phyloP scores from a whole-genome alignment of 1,140 invertebrate species.

The Aleiodes sp. region DNA sequence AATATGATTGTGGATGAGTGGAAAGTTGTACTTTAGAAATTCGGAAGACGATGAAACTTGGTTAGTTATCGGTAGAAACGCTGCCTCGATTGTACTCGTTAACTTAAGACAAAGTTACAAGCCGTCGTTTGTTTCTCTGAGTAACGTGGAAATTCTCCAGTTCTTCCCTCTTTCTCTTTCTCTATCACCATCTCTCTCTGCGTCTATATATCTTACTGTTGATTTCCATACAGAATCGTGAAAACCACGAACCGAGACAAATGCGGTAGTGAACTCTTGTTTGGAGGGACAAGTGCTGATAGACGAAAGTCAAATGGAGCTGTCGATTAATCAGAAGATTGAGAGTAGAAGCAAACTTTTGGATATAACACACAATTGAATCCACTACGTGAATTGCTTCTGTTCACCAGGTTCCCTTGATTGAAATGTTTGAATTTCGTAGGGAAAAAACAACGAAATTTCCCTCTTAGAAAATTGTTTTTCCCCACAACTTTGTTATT shows the following conservation, averaged over 20 bases:
- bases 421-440: neutral
- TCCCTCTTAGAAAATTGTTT: too few relatives aligned
- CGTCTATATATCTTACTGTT: neutral
- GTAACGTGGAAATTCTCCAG: neutral
- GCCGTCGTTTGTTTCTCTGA: conserved; percentile 18
- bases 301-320: conserved; percentile 19
- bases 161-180: neutral
- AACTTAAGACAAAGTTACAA: conserved; percentile 41
- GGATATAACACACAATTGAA: neutral
- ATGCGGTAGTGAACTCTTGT: conserved; percentile 24
- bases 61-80: conserved; percentile 51
- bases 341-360: neutral
- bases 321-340: conserved; percentile 28
- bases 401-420: neutral
- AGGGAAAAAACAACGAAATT: too few relatives aligned
- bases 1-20: conserved; percentile 44
- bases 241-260: neutral
- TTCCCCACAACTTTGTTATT: too few relatives aligned
- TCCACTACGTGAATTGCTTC: neutral
- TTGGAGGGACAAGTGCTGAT: neutral
- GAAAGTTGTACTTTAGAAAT: conserved; percentile 36
- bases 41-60: conserved; percentile 39
- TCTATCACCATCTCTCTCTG: neutral
- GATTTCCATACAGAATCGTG: neutral
- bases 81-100: conserved; percentile 44